These are phyloP conservation scores for Prietella phreatophila DNA, from an alignment of 2,113 vertebrate species.

Conservation along the genomic window DNA sequence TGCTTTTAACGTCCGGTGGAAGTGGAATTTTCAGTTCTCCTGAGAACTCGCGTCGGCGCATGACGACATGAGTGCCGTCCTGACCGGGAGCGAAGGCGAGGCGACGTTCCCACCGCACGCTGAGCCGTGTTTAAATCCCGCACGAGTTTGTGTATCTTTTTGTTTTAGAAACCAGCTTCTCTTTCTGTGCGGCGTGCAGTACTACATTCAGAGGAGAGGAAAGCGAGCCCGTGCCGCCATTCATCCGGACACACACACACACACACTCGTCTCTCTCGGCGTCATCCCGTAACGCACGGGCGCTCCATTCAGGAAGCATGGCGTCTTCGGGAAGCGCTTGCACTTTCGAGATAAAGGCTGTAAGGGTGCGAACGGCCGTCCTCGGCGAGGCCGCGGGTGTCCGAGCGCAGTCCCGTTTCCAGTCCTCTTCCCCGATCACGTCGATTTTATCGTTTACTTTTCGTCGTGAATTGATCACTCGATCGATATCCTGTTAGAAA, in stretches of 20 bases:
- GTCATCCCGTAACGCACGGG: not conserved
- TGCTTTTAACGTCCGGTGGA: not conserved
- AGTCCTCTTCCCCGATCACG: not conserved
- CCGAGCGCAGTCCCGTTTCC: accelerated
- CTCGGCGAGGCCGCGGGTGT: not conserved
- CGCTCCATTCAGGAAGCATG: not conserved
- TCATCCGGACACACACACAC: not conserved
- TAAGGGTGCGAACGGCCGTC: not conserved
- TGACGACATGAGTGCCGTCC: not conserved
- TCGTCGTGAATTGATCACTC: too few species aligned
- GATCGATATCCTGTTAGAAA: too few species aligned
- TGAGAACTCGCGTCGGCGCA: not conserved
- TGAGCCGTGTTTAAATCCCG: not conserved
- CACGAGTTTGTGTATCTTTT: not conserved
- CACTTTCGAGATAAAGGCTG: not conserved
- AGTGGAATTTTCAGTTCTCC: not conserved
- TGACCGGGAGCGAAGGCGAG: not conserved
- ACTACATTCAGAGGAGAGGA: too few species aligned
- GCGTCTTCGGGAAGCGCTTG: not conserved
- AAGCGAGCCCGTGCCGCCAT: not conserved
- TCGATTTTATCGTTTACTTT: not conserved
- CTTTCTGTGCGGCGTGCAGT: not conserved
- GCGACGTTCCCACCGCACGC: not conserved
- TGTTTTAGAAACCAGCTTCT: not conserved
- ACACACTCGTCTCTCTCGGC: too few species aligned